Conservation (phyloP, 2,797 vertebrate species). For the Neomorphus geoffroyi region DNA sequence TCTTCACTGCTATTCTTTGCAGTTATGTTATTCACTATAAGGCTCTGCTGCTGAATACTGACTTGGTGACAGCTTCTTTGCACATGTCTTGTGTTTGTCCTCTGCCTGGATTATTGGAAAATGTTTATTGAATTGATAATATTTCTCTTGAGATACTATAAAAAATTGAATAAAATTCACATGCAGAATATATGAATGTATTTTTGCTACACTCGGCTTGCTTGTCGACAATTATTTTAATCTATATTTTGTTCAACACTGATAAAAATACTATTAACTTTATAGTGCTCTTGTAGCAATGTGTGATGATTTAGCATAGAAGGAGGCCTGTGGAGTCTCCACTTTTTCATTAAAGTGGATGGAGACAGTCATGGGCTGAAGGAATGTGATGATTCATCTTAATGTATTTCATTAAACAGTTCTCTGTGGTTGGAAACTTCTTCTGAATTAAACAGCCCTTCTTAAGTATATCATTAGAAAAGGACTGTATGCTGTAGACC, state of each 20-base stretch:
- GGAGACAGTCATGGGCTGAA: neutral
- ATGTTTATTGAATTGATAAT: neutral
- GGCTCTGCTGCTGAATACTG: neutral
- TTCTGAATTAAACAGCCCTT: neutral
- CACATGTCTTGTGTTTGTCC: neutral
- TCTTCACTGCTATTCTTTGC: neutral
- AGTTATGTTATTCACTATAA: neutral
- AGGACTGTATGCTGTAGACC: neutral
- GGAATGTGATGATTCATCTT: constrained; percentile 11
- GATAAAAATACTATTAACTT: neutral
- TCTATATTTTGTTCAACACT: neutral
- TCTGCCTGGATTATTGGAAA: neutral
- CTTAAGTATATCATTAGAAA: neutral
- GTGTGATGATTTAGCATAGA: neutral
- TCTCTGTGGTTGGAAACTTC: neutral
- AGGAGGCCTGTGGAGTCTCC: neutral
- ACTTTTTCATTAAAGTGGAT: neutral
- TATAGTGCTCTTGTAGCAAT: neutral
- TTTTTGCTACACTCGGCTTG: neutral
- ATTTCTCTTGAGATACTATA: neutral
- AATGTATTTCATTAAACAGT: neutral
- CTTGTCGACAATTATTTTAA: neutral
- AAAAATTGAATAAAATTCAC: neutral
- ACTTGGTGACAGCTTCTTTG: neutral
- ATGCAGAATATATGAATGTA: neutral